phyloP scores from a whole-genome alignment of 2,797 vertebrate genomes.

The Esox masquinongy region DNA sequence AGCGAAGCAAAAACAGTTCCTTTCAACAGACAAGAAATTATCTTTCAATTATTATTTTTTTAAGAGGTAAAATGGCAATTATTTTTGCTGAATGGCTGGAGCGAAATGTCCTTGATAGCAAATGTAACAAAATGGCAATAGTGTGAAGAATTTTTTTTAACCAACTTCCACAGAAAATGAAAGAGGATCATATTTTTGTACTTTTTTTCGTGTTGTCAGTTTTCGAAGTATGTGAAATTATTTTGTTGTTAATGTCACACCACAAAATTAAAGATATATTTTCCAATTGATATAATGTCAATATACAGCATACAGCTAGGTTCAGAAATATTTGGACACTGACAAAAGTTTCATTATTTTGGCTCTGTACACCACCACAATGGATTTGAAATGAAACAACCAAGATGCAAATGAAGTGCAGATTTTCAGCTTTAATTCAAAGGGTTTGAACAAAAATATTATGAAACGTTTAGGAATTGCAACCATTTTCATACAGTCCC shows the following conservation, averaged over 20 bases:
- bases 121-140: constrained; percentile 1
- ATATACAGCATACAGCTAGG: background rate
- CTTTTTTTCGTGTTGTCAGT: background rate
- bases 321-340: too few relatives aligned
- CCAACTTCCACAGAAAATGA: background rate
- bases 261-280: background rate
- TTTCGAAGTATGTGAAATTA: background rate
- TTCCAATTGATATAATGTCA: background rate
- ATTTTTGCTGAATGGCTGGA: constrained; percentile 45
- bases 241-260: background rate
- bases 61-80: constrained; percentile 39
- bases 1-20: constrained; percentile 25
- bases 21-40: constrained; percentile 54
- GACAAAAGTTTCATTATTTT: too few relatives aligned
- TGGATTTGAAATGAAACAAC: too few relatives aligned
- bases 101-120: constrained; percentile 16
- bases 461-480: too few relatives aligned
- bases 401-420: too few relatives aligned
- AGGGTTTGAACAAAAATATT: too few relatives aligned
- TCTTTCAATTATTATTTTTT: constrained; percentile 64
- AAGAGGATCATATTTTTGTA: background rate
- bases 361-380: too few relatives aligned
- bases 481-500: too few relatives aligned
- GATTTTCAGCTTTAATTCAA: too few relatives aligned
- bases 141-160: background rate